A percentile compares a stretch with the other conserved stretches of the same genome.
Evolutionary conservation across 1,140 invertebrate species (phyloP).

Genomic region (Trichoplusia ni): DNA sequence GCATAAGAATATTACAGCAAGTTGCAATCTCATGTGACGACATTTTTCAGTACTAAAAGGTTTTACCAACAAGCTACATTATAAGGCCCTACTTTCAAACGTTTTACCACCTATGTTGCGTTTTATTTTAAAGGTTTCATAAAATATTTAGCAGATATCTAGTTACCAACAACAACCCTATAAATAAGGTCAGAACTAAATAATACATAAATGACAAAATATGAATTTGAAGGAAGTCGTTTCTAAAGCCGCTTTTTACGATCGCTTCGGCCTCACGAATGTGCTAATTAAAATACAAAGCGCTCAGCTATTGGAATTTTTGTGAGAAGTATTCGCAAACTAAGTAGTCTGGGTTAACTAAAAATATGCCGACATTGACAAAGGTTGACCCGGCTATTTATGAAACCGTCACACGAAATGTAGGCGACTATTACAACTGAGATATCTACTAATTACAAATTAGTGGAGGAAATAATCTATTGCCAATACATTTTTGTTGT

Average conservation of each 20-base stretch:
- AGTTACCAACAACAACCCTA: too few relatives aligned
- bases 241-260: background rate
- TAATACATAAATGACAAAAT: background rate
- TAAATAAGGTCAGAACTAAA: too few relatives aligned
- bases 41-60: too few relatives aligned
- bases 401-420: background rate
- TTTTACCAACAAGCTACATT: too few relatives aligned
- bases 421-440: too few relatives aligned
- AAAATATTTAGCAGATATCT: too few relatives aligned
- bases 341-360: constrained; percentile 12
- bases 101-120: too few relatives aligned
- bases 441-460: background rate
- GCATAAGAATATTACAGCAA: too few relatives aligned
- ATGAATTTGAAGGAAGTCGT: background rate
- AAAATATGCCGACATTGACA: constrained; percentile 6
- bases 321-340: background rate
- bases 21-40: too few relatives aligned
- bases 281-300: background rate
- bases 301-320: background rate
- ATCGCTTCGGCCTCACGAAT: background rate
- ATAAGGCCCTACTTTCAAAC: too few relatives aligned
- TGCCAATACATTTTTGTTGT: too few relatives aligned
- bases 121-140: too few relatives aligned
- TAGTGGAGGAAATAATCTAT: background rate
- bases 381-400: background rate